phyloP scores from a whole-genome alignment of 2,797 vertebrate species.

The Danio jaintianensis region DNA sequence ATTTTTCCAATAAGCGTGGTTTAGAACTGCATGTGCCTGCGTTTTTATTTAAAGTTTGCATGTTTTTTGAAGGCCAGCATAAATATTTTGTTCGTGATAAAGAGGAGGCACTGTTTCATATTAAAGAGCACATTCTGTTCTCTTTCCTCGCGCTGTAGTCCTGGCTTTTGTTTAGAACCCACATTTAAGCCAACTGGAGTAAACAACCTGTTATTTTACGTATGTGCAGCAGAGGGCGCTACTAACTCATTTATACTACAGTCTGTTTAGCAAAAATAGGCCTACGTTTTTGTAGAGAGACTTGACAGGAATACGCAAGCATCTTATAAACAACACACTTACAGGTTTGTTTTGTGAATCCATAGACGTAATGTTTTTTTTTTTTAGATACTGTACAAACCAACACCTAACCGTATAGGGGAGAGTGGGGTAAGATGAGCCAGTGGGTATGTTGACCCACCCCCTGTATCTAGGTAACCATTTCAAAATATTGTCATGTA shows the following conservation, averaged over 20 bases:
- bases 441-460: too few species aligned
- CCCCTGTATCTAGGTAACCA: too few species aligned
- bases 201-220: conserved; percentile 61
- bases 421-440: too few species aligned
- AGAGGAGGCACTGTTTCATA: background rate
- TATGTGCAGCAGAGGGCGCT: conserved; percentile 49
- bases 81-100: background rate
- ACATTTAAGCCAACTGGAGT: conserved; percentile 15
- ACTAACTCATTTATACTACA: background rate
- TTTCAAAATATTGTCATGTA: too few species aligned
- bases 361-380: too few species aligned
- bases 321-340: background rate
- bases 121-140: conserved; percentile 43
- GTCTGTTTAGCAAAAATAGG: background rate
- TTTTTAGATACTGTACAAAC: too few species aligned
- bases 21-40: background rate
- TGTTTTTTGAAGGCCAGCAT: conserved; percentile 2
- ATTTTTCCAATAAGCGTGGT: background rate
- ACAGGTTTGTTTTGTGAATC: too few species aligned
- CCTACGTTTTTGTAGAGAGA: background rate
- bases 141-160: background rate
- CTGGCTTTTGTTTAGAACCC: conserved; percentile 24
- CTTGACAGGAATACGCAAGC: background rate
- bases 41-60: background rate
- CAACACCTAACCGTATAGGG: too few species aligned